Evolutionary conservation across 1,140 invertebrate genomes (phyloP), one percentile per base, ranked within the genome.

Genomic region (Calephelis virginiensis): DNA sequence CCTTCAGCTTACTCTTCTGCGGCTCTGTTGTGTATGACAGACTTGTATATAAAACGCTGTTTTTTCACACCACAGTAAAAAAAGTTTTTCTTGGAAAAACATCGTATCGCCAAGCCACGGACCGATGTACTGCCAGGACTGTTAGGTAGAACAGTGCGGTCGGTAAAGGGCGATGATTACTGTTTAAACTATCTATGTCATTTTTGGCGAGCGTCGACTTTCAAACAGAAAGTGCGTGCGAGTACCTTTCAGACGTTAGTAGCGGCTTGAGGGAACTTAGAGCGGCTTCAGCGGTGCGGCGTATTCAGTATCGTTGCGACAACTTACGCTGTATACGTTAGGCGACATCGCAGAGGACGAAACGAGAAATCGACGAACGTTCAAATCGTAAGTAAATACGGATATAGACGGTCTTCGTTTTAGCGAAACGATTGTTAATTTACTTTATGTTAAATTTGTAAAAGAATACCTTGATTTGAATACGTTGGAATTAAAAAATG

Each of bases 241-340:
- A 70, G 68, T 67, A 66, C 66, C 70, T 73, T 64, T 72, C 75
- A 70, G 68, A 70, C 72, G 68, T 70, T 69, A 64, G 67, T 63
- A 64, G 72, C 75, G 74, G 71, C 56, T 61, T 43, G 64, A 49
- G 65, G 45, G 53, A 59, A 64, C 49, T 64, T 40, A 64, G 63
- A 64, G 63, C 63, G 50, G 63, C 83, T 85, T 87, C 80, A 74
- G 85, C 85, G 71, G 82, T 82, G 63, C 78, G 76, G 67, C 38
- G 63, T 64, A 40, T 38, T 8, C 63, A 50, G 63, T 53, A 43
- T 38, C 40, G 40, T 53, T 43, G 63, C 63, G 37, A 53, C 49
- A 17, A 45, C 66, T 85, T 80, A 8, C 83, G 76, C 60, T 87
- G 86, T 64, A 60, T 49, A 63, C 68, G 66, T 73, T 77, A 74